Percentiles rank a stretch among this genome's conserved stretches.
Conservation (phyloP, 2,888 invertebrate genomes). For the Euclidia mi region DNA sequence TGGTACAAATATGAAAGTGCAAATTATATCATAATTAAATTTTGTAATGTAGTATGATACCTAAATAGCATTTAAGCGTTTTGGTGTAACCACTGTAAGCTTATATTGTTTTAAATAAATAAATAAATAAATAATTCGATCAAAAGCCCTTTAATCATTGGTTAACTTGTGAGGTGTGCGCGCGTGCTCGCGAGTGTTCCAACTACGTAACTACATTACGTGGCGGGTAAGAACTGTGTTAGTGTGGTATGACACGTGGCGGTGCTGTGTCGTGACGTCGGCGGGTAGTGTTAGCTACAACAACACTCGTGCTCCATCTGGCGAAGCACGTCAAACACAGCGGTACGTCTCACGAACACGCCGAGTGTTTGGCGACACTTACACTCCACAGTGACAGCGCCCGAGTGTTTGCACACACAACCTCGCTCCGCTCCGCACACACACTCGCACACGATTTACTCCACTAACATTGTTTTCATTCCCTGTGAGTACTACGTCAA, state of each 20-base stretch:
- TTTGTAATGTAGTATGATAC: too few species aligned
- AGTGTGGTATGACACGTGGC: slow-evolving; percentile 50
- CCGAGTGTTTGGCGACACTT: slow-evolving; percentile 77
- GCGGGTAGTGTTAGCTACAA: slow-evolving; percentile 44
- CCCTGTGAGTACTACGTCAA: slow-evolving; percentile 10
- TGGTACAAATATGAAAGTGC: too few species aligned
- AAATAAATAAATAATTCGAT: too few species aligned
- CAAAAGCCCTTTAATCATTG: slow-evolving; percentile 69
- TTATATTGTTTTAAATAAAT: too few species aligned
- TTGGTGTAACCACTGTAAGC: too few species aligned
- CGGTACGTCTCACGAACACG: slow-evolving; percentile 63
- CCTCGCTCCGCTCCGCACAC: slow-evolving; percentile 63
- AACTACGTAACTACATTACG: slow-evolving; percentile 53
- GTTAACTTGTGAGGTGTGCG: slow-evolving; percentile 49
- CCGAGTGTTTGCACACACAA: slow-evolving; percentile 69
- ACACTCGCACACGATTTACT: slow-evolving; percentile 70
- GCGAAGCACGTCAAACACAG: slow-evolving; percentile 75
- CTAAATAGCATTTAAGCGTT: too few species aligned
- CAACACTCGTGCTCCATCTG: slow-evolving; percentile 72
- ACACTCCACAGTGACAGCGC: slow-evolving; percentile 67
- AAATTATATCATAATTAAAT: too few species aligned
- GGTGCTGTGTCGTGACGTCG: slow-evolving; percentile 50
- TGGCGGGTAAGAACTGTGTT: slow-evolving; percentile 46
- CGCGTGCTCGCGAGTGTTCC: slow-evolving; percentile 51
- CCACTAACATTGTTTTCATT: slow-evolving; percentile 54